These are phyloP conservation scores for Polydrusus pterygomalis DNA, from an alignment of 2,888 invertebrate species.

Conservation along the genomic window DNA sequence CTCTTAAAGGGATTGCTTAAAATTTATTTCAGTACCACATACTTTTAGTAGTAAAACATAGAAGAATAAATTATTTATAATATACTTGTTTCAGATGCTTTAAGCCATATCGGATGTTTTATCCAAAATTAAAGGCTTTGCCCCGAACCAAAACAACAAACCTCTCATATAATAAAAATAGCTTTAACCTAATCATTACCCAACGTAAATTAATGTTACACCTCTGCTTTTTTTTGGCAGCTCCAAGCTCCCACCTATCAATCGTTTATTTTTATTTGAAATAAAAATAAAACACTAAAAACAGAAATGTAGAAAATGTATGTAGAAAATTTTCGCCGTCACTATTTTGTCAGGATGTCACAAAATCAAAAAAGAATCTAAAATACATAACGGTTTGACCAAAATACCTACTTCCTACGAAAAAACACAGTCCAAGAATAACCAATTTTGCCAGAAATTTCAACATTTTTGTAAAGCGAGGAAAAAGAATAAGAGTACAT, in stretches of 20 bases:
- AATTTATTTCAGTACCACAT: too few species aligned
- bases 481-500: not conserved
- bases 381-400: too few species aligned
- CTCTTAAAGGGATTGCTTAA: too few species aligned
- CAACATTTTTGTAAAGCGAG: too few species aligned
- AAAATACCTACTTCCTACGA: too few species aligned
- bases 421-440: too few species aligned
- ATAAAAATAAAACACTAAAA: conserved; percentile 16
- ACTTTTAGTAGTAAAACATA: too few species aligned
- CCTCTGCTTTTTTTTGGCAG: conserved; percentile 23
- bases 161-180: conserved; percentile 24
- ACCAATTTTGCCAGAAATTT: too few species aligned
- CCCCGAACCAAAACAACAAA: not conserved
- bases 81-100: too few species aligned
- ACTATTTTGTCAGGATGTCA: not conserved
- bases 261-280: conserved; percentile 22
- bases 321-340: not conserved
- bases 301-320: too few species aligned
- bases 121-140: not conserved
- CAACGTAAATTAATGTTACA: not conserved
- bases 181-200: conserved; percentile 20
- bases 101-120: conserved; percentile 16
- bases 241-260: not conserved
- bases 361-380: too few species aligned
- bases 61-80: too few species aligned